These are phyloP conservation scores for Heliornis fulica DNA, from an alignment of 2,113 vertebrate genomes.

Conservation along the genomic window DNA sequence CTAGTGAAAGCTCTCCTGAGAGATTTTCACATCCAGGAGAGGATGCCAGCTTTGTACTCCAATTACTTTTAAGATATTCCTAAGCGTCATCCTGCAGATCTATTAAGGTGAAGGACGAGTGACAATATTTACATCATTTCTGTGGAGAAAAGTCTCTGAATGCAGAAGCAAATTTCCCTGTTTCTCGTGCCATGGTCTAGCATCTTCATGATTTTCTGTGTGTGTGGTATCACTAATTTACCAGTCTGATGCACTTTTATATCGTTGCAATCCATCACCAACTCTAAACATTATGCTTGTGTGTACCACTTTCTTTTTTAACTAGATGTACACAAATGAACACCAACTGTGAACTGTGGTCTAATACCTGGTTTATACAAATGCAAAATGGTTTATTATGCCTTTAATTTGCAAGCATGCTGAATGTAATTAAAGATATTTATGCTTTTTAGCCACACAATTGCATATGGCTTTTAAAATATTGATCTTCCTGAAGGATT, in stretches of 20 bases:
- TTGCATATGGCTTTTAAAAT: not conserved
- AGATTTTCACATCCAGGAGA: not conserved
- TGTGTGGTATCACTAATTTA: not conserved
- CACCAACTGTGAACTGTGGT: not conserved
- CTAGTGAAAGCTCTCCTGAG: not conserved
- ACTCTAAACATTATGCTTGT: not conserved
- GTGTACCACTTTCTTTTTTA: not conserved
- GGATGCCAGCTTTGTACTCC: not conserved
- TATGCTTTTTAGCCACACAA: constrained; percentile 25
- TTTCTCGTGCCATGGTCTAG: not conserved
- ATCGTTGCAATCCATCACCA: not conserved
- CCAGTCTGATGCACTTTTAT: not conserved
- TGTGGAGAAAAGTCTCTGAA: not conserved
- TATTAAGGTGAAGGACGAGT: not conserved
- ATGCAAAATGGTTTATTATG: constrained; percentile 14
- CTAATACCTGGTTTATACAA: not conserved
- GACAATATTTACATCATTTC: not conserved
- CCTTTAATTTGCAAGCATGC: constrained; percentile 23
- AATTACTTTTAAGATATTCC: not conserved
- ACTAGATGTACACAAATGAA: not conserved
- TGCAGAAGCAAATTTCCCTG: not conserved
- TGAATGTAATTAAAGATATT: constrained; percentile 25
- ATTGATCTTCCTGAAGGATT: not conserved
- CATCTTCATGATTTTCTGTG: not conserved
- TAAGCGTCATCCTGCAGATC: not conserved